Conservation (phyloP, 2,888 invertebrate genomes). For the Aphelenchoides bicaudatus region DNA sequence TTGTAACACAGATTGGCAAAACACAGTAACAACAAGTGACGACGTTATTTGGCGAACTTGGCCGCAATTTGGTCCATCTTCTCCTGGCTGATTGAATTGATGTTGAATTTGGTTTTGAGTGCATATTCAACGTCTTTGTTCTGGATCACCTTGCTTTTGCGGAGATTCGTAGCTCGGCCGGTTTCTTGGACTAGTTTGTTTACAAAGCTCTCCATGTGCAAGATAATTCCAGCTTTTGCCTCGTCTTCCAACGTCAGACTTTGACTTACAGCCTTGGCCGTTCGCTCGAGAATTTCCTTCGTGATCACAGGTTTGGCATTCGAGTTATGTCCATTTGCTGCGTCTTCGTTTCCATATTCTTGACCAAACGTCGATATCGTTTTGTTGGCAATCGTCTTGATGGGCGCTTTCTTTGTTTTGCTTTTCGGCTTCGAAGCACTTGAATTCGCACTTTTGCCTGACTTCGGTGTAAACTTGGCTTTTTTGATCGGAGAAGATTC, state of each 20-base stretch:
- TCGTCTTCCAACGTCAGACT: conserved; percentile 3
- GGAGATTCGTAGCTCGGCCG: conserved; percentile 2
- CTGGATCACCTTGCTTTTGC: conserved; percentile 11
- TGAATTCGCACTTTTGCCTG: too few relatives aligned
- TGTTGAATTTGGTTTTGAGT: conserved; percentile 4
- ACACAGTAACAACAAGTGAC: too few relatives aligned
- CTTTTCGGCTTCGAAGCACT: not conserved
- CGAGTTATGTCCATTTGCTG: not conserved
- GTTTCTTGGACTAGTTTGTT: conserved; percentile 13
- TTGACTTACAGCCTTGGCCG: not conserved
- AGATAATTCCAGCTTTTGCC: conserved; percentile 12
- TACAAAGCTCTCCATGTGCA: conserved; percentile 16
- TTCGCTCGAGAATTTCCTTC: conserved; percentile 1
- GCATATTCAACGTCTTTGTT: conserved; percentile 13
- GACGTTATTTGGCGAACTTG: too few relatives aligned
- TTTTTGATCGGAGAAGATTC: not conserved
- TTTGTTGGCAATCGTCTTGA: not conserved
- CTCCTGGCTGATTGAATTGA: too few relatives aligned
- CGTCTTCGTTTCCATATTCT: not conserved
- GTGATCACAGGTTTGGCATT: conserved; percentile 7
- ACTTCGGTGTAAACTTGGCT: not conserved
- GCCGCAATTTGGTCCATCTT: too few relatives aligned
- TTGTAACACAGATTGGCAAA: too few relatives aligned
- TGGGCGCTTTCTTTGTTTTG: conserved; percentile 10
- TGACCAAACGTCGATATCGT: too few relatives aligned